Percentiles rank a stretch among this genome's conserved stretches.
These are phyloP conservation scores for Tridacna gigas DNA, from an alignment of 2,888 invertebrate species.

Conservation along the genomic window DNA sequence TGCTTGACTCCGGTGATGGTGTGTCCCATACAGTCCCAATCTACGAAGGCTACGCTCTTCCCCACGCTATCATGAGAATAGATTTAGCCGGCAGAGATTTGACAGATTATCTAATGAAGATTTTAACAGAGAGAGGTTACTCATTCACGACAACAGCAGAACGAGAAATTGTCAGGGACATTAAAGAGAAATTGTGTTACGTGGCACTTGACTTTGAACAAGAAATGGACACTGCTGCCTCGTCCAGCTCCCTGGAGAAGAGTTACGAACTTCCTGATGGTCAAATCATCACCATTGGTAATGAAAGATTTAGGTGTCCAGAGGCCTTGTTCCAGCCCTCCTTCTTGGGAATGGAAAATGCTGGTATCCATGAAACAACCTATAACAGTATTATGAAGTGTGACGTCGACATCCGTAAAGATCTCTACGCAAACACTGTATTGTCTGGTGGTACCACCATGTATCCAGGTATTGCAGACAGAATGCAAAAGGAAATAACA, in stretches of 20 bases:
- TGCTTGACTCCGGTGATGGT: constrained; percentile 17
- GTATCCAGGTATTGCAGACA: constrained; percentile 89
- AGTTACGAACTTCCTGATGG: constrained; percentile 90
- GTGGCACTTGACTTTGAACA: constrained; percentile 94
- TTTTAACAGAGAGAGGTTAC: constrained; percentile 73
- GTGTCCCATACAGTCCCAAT: constrained; percentile 19
- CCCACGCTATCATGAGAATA: constrained; percentile 64
- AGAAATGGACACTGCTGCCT: constrained; percentile 94
- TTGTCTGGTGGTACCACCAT: constrained; percentile 96
- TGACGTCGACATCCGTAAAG: constrained; percentile 26
- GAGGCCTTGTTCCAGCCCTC: constrained; percentile 81
- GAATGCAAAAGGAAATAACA: constrained; percentile 96
- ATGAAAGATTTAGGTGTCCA: constrained; percentile 64
- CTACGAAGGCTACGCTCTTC: constrained; percentile 19
- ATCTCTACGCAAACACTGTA: constrained; percentile 85
- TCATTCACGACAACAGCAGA: constrained; percentile 78
- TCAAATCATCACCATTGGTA: constrained; percentile 79
- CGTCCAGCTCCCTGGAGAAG: constrained; percentile 86
- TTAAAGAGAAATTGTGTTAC: constrained; percentile 86
- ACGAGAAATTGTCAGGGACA: constrained; percentile 56
- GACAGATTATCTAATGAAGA: constrained; percentile 17
- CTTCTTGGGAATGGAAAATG: constrained; percentile 76
- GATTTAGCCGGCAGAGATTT: constrained; percentile 77
- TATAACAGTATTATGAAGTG: constrained; percentile 26
- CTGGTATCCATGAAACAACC: constrained; percentile 57